Evolutionary conservation across 2,113 vertebrate genomes (phyloP).

Genomic region (Microcebus tavaratra): DNA sequence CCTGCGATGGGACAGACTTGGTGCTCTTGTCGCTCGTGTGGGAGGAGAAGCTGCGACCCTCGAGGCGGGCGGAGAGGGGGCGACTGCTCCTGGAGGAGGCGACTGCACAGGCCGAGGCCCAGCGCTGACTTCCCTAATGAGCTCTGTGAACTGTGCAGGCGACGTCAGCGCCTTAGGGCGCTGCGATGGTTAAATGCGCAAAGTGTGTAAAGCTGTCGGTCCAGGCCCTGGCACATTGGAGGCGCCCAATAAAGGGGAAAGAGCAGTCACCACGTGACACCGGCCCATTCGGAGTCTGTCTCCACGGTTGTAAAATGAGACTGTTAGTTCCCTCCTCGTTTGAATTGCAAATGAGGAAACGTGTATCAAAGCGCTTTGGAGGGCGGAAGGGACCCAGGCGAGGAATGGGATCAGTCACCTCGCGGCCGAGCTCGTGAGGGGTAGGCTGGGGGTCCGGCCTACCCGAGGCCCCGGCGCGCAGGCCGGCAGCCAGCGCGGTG

Average conservation of each 20-base stretch:
- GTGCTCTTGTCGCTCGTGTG: conserved; percentile 87
- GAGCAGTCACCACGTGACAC: neutral
- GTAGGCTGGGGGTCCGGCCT: neutral
- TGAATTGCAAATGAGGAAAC: neutral
- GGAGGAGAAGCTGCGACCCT: conserved; percentile 82
- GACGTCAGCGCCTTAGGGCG: neutral
- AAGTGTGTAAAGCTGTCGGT: neutral
- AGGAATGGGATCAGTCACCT: neutral
- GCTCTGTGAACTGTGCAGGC: neutral
- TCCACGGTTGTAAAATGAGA: neutral
- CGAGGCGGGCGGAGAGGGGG: conserved; percentile 76
- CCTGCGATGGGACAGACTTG: conserved; percentile 79
- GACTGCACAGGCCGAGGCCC: neutral
- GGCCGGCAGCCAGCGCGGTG: conserved; percentile 65
- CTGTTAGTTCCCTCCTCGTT: neutral
- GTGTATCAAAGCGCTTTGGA: neutral
- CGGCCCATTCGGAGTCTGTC: neutral
- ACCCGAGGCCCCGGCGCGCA: conserved; percentile 69
- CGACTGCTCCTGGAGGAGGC: conserved; percentile 81
- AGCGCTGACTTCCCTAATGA: neutral
- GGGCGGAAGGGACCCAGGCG: neutral
- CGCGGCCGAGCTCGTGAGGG: neutral
- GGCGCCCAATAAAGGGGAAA: neutral
- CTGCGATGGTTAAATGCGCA: neutral
- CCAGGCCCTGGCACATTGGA: neutral